Evolutionary conservation across 2,113 vertebrate genomes (phyloP).

Genomic region (Menura novaehollandiae): DNA sequence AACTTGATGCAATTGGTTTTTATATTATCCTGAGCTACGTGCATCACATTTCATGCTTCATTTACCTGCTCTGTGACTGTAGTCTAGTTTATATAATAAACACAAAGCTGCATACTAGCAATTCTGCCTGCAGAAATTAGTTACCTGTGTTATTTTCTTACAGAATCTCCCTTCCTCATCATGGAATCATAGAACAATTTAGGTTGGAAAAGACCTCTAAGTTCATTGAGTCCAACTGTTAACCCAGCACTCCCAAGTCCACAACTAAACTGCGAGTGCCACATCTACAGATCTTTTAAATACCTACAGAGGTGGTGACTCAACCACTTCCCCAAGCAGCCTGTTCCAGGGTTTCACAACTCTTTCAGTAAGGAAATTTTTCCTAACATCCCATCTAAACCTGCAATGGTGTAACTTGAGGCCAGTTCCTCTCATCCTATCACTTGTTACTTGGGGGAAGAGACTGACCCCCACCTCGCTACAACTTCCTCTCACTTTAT

Average conservation of each 20-base stretch:
- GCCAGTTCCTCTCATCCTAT: not conserved
- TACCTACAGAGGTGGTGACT: not conserved
- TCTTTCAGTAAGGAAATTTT: not conserved
- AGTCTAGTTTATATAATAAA: not conserved
- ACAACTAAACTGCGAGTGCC: not conserved
- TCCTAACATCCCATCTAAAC: not conserved
- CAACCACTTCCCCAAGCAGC: not conserved
- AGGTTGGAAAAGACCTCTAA: not conserved
- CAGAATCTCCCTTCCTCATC: not conserved
- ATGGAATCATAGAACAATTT: not conserved
- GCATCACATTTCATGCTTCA: not conserved
- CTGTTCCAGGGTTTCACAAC: not conserved
- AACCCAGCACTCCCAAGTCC: not conserved
- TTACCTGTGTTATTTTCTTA: not conserved
- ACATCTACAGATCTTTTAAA: not conserved
- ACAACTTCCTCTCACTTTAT: not conserved
- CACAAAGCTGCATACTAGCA: not conserved
- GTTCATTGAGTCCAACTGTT: not conserved
- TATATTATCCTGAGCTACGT: not conserved
- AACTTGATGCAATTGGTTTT: not conserved
- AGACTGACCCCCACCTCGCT: rapidly evolving
- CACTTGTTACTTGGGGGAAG: not conserved
- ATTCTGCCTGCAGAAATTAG: not conserved
- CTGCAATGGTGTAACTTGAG: not conserved
- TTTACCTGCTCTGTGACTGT: not conserved